Evolutionary conservation across 92 coral and sea anemone species (phyloP).

Genomic region (Porites lobata): DNA sequence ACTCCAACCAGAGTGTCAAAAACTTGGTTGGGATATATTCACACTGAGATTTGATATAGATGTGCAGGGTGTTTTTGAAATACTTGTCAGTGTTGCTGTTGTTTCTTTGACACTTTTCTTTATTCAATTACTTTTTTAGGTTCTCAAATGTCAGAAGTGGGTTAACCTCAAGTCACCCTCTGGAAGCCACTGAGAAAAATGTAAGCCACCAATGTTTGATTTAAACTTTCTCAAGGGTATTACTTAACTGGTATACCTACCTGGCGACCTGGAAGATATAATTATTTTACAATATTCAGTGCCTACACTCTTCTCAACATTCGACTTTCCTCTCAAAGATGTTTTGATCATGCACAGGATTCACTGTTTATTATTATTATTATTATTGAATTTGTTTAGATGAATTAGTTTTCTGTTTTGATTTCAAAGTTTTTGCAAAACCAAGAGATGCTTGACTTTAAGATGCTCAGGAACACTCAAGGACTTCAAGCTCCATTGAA

Average conservation of each 20-base stretch:
- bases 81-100: neutral
- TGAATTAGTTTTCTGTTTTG: neutral
- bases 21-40: too few species aligned
- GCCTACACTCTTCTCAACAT: too few species aligned
- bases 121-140: constrained; percentile 20
- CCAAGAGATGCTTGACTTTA: constrained; percentile 90
- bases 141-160: constrained; percentile 79
- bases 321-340: too few species aligned
- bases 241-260: too few species aligned
- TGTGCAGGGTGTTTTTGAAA: neutral
- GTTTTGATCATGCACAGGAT: too few species aligned
- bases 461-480: constrained; percentile 94
- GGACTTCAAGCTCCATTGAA: constrained; percentile 98
- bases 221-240: too few species aligned
- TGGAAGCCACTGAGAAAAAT: constrained; percentile 80
- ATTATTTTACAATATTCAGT: too few species aligned
- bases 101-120: too few species aligned
- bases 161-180: constrained; percentile 74
- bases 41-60: too few species aligned
- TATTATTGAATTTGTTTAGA: neutral
- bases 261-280: too few species aligned
- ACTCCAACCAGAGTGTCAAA: too few species aligned
- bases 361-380: too few species aligned
- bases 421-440: constrained; percentile 74
- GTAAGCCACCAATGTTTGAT: constrained; percentile 31